Evolutionary conservation across 1,140 invertebrate genomes (phyloP).

Genomic region (Acyrthosiphon pisum): DNA sequence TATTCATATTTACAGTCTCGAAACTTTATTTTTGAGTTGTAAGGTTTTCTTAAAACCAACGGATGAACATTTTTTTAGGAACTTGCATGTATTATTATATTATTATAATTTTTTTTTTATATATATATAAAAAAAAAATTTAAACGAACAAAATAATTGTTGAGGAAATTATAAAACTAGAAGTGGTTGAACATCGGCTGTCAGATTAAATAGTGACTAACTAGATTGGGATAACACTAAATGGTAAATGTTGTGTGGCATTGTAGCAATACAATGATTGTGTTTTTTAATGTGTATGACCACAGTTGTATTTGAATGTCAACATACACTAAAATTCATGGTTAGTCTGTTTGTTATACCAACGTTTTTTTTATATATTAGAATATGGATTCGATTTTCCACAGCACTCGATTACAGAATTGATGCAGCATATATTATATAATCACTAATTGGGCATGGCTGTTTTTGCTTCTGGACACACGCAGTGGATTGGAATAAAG

Average conservation of each 20-base stretch:
- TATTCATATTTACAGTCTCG: too few relatives aligned
- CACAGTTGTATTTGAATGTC: too few relatives aligned
- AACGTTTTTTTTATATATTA: background rate
- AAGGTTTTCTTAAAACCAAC: too few relatives aligned
- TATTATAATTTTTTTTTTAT: too few relatives aligned
- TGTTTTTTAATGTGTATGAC: background rate
- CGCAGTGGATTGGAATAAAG: background rate
- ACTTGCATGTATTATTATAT: too few relatives aligned
- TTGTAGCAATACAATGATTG: background rate
- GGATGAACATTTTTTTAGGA: too few relatives aligned
- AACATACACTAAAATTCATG: background rate
- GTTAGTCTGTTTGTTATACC: background rate
- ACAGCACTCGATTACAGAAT: background rate
- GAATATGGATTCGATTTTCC: background rate
- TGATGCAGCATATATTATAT: background rate
- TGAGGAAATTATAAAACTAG: background rate
- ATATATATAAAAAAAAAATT: too few relatives aligned
- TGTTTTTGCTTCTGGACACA: background rate
- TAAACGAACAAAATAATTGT: too few relatives aligned
- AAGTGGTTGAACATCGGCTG: background rate
- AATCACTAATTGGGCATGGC: background rate
- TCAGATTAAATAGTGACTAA: background rate
- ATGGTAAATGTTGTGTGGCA: background rate
- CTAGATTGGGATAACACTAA: background rate
- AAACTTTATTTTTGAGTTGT: too few relatives aligned